Base-by-base conservation (phyloP, 1,140 invertebrate species). In the Phenacoccus solenopsis region DNA sequence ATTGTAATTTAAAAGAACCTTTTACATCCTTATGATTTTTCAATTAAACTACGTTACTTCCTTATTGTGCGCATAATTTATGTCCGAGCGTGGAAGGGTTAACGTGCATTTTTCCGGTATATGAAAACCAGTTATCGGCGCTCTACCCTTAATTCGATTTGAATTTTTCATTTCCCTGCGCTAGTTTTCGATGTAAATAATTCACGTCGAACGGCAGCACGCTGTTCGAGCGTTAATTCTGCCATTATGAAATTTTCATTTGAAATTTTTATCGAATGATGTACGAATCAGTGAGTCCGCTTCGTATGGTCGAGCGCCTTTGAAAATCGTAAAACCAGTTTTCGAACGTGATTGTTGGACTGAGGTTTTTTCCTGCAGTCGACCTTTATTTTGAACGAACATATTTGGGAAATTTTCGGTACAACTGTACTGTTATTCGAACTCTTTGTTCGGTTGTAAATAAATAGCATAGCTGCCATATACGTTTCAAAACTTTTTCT, bases 1-100 rank as follows among this genome's bases (percentile, higher is more conserved):
- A 64, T 64, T 64, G 21, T 27, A 64, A 64, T 64, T 64, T 27
- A 64, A 64, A 64, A 10, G 59, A 64, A 64, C 59, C 59, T 64
- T 64, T 64, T 64, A 64, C 59, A 64, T 64, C 59, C 22, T 64
- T 64, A 64, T 64, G 59, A 64, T 64, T 64, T 64, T 64, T 64
- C 59, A 64, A 64, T 64, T 64, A 64, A 24, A 64, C 20, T 20
- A 64, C 59, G 59, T 64, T 64, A 64, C 59, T 64, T 64, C 59
- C 59, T 25, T 16, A 64, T 64, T 64, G 59, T 64, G 16, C 21
- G 59, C 10, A 27, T 64, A 64, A 64, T 64, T 64, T 64, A 64
- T 64, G 59, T 49, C 38, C 38, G 30, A 32, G 30, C 13, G 30
- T 32, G 30, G 20, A 49, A 49, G 16, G 38, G 38, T 10, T 49